phyloP scores from a whole-genome alignment of 2,888 invertebrate genomes.

The Tetragonula carbonaria region DNA sequence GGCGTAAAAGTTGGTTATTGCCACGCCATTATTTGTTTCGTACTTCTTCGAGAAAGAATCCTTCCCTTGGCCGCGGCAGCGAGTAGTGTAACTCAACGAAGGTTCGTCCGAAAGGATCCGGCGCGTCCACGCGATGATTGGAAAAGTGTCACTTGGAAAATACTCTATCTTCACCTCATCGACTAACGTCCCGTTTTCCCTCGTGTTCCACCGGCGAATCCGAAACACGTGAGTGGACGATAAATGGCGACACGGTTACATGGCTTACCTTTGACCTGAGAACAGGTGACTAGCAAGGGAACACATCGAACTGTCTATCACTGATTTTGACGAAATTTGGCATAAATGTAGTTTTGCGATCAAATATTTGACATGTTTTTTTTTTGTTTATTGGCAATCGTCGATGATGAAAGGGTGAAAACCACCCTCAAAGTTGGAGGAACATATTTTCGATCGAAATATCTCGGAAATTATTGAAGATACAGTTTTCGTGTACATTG shows the following conservation, averaged over 20 bases:
- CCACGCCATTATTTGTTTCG: conserved; percentile 1
- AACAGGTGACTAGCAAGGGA: neutral
- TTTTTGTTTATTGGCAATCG: too few species aligned
- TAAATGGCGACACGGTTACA: conserved; percentile 20
- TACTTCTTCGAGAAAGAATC: conserved; percentile 15
- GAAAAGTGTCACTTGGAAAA: conserved; percentile 59
- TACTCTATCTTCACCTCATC: conserved; percentile 44
- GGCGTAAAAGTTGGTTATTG: conserved; percentile 6
- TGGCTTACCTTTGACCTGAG: neutral
- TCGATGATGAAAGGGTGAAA: too few species aligned
- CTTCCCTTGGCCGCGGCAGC: neutral
- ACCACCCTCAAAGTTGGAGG: too few species aligned
- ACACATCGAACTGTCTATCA: too few species aligned
- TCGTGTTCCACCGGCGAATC: conserved; percentile 13
- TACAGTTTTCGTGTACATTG: too few species aligned
- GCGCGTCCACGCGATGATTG: conserved; percentile 45
- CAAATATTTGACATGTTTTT: too few species aligned
- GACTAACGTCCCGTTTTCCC: conserved; percentile 20
- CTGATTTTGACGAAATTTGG: too few species aligned
- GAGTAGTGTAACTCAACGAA: neutral
- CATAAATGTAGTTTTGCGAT: too few species aligned
- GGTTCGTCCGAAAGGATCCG: conserved; percentile 7
- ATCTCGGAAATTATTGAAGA: too few species aligned
- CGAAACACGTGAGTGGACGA: conserved; percentile 1
- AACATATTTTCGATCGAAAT: too few species aligned